Evolutionary conservation across 2,113 vertebrate genomes (phyloP).

Genomic region (Gambusia affinis): DNA sequence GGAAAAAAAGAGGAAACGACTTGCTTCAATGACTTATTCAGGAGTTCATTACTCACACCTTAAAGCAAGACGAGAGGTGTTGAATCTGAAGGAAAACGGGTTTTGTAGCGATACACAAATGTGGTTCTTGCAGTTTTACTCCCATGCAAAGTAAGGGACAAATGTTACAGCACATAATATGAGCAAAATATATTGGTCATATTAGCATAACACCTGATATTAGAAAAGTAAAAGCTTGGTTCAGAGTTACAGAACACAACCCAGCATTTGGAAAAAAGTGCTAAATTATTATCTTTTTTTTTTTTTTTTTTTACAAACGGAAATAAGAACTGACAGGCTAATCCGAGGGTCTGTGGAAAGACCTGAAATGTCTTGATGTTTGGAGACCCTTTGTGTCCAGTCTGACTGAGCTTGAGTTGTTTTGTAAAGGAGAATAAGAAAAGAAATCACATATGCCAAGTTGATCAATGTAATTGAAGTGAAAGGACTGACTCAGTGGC

Average conservation of each 20-base stretch:
- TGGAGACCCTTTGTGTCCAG: neutral
- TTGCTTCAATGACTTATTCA: too few relatives aligned
- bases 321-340: conserved; percentile 17
- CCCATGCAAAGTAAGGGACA: neutral
- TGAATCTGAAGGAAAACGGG: too few relatives aligned
- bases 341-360: neutral
- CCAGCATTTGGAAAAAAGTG: too few relatives aligned
- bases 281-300: too few relatives aligned
- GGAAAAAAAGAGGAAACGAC: too few relatives aligned
- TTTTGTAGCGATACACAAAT: too few relatives aligned
- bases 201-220: neutral
- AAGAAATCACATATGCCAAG: too few relatives aligned
- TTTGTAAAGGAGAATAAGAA: too few relatives aligned
- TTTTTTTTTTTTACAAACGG: neutral
- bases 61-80: too few relatives aligned
- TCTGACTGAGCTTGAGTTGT: too few relatives aligned
- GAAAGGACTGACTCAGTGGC: neutral
- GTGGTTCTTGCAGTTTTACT: neutral
- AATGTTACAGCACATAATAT: neutral
- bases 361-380: neutral
- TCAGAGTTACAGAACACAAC: neutral
- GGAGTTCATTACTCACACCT: neutral
- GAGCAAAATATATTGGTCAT: neutral
- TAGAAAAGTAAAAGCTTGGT: too few relatives aligned
- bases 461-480: conserved; percentile 5